Conservation (phyloP, 2,113 vertebrate species). For the Callorhinus ursinus region DNA sequence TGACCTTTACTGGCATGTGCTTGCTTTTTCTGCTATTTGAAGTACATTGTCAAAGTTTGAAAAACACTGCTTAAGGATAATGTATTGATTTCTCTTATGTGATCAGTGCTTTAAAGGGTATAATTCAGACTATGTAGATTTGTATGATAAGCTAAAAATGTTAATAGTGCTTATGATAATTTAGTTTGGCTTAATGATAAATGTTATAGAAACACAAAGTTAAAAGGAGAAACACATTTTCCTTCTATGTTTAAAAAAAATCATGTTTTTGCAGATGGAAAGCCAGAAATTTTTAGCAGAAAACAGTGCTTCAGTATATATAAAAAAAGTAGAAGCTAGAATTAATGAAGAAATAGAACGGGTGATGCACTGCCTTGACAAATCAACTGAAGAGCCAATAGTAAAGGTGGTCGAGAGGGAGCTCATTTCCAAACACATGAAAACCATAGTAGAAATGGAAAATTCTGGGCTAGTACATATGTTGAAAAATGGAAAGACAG, state of each 20-base stretch:
- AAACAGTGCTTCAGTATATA: conserved; percentile 99
- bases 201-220: not conserved
- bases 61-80: not conserved
- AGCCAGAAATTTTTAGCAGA: conserved; percentile 99
- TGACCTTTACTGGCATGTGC: not conserved
- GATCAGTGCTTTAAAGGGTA: conserved; percentile 30
- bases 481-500: conserved; percentile 99
- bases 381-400: conserved; percentile 98
- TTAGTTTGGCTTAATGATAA: conserved; percentile 33
- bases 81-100: not conserved
- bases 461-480: conserved; percentile 99
- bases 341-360: conserved; percentile 99
- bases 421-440: conserved; percentile 99
- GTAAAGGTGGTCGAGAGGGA: conserved; percentile 99
- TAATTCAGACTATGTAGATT: not conserved
- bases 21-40: not conserved
- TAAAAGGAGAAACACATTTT: conserved; percentile 57
- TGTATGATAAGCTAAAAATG: conserved; percentile 43
- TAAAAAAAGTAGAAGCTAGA: conserved; percentile 99
- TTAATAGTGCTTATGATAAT: not conserved
- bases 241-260: not conserved
- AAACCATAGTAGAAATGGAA: conserved; percentile 99
- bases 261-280: conserved; percentile 92
- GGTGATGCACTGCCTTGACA: conserved; percentile 99
- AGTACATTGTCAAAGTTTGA: not conserved